phyloP scores from a whole-genome alignment of 2,113 vertebrate genomes.

The Prochilodus magdalenae region DNA sequence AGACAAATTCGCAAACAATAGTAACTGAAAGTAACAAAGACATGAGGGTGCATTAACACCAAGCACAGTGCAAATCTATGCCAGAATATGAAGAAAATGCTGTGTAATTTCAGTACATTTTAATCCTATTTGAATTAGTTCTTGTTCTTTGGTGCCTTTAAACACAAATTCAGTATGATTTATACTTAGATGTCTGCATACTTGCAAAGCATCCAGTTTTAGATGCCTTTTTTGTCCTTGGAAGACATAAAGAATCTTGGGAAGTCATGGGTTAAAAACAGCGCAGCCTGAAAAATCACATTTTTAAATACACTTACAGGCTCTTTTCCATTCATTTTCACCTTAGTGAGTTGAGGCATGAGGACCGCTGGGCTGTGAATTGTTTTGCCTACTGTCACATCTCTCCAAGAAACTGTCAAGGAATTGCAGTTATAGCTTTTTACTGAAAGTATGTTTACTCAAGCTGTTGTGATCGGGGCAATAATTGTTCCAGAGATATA shows the following conservation, averaged over 20 bases:
- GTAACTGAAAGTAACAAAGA: background rate
- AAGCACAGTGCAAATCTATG: background rate
- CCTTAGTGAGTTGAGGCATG: background rate
- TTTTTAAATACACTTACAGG: background rate
- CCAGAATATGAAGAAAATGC: background rate
- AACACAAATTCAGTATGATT: background rate
- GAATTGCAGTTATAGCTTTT: constrained; percentile 9
- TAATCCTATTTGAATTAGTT: constrained; percentile 15
- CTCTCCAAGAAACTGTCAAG: constrained; percentile 19
- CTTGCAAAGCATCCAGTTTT: background rate
- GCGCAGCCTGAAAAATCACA: background rate
- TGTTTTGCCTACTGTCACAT: constrained; percentile 3
- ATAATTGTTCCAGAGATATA: background rate
- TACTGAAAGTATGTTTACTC: constrained; percentile 31
- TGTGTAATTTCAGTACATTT: background rate
- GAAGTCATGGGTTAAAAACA: background rate
- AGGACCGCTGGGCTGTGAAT: background rate
- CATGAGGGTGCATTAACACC: background rate
- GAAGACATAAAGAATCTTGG: background rate
- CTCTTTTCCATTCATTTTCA: constrained; percentile 19
- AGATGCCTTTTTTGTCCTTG: background rate
- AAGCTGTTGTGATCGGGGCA: background rate
- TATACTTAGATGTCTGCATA: background rate
- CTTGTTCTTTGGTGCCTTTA: background rate
- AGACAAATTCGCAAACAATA: background rate